Conservation (phyloP, 2,888 invertebrate genomes). For the Nephrotoma flavescens region DNA sequence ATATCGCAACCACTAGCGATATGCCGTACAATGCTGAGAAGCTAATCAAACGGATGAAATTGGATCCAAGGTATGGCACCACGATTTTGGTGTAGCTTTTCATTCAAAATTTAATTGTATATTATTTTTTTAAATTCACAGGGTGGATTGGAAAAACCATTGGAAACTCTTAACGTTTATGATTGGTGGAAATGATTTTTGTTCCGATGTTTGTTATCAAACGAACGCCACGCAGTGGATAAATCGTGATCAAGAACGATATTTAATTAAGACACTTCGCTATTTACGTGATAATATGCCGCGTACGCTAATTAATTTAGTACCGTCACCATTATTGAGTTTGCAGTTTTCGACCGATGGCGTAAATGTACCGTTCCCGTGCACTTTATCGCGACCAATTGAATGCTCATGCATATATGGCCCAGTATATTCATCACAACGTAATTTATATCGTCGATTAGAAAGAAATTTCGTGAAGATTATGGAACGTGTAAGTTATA, state of each 20-base stretch:
- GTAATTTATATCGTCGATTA: conserved; percentile 11
- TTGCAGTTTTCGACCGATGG: conserved; percentile 15
- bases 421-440: conserved; percentile 12
- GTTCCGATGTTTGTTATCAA: conserved; percentile 37
- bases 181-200: conserved; percentile 46
- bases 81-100: not conserved
- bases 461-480: conserved; percentile 15
- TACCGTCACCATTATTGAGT: conserved; percentile 15
- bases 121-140: not conserved
- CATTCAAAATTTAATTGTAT: not conserved
- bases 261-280: conserved; percentile 34
- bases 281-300: conserved; percentile 40
- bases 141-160: conserved; percentile 36
- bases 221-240: conserved; percentile 24
- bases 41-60: conserved; percentile 33
- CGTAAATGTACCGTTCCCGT: conserved; percentile 12
- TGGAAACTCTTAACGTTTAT: conserved; percentile 46
- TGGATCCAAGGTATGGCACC: conserved; percentile 24
- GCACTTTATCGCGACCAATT: conserved; percentile 13
- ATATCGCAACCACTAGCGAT: conserved; percentile 35
- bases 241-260: conserved; percentile 32
- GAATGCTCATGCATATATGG: conserved; percentile 16
- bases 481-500: conserved; percentile 14
- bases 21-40: conserved; percentile 36
- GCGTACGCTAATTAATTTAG: conserved; percentile 17